Evolutionary conservation across 2,797 vertebrate species (phyloP), one percentile per base, ranked within the genome.

Genomic region (Pseudochromis fuscus): DNA sequence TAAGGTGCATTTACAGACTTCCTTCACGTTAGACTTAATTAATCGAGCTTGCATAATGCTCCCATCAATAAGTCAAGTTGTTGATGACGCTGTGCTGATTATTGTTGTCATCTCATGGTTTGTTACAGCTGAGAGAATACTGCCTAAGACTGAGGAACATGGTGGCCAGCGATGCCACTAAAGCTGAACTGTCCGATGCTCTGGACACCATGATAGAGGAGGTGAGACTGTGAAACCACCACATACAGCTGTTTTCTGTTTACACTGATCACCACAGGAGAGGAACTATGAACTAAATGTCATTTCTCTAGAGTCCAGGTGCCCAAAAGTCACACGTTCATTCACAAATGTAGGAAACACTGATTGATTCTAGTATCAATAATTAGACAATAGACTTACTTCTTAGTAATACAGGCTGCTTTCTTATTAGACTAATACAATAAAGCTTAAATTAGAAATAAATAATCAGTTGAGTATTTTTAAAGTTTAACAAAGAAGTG

Each of bases 181-280:
- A 96, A 89, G 91, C 87, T 4, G 96, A 99, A 27, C 83, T 99
- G 16, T 94, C 88, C 72, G 91, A 91, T 6, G 92, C 95, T 0
- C 88, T 97, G 82, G 96, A 99, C 82, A 85, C 68, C 56, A 99
- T 99, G 98, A 97, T 98, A 58, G 98, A 99, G 77, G 98, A 99
- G 97, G 98, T 98, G 90, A 94, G 92, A 49, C 31, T 37, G 1
- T n/a, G n/a, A n/a, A 56, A 46, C 12, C 18, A 28, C 2, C 38
- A 46, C 38, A 30, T 24, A 25, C 27, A 51, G 5, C 4, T 56
- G 10, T 33, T 35, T 40, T 3, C 11, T 44, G 11, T 15, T 30
- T 0, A n/a, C 3, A 1, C 21, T 4, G 6, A 5, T 35, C 21
- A 52, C 7, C 0, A 9, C 5, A 12, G 15, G 11, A 58, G 28